Base-by-base conservation (phyloP, 2,888 invertebrate species). In the Epinotia bilunana region DNA sequence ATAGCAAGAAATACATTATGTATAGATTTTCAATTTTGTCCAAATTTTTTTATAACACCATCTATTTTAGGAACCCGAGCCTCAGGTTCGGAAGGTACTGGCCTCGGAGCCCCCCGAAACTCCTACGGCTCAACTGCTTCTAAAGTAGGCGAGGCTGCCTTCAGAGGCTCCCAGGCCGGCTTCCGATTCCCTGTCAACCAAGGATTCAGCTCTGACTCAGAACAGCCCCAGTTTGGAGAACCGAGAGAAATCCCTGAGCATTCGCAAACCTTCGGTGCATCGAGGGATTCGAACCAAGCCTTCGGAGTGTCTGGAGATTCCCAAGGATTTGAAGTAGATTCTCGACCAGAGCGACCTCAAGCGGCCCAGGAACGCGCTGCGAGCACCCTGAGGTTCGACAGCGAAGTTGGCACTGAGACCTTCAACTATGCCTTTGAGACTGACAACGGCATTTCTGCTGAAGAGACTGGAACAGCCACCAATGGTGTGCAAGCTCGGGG, bases 81-180 rank as follows among this genome's bases (percentile, higher is more conserved):
- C 0, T 86, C 88, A 23, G 81, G 86, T 18, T 82, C 84, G 12
- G 83, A 76, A 28, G 88, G 86, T 53, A 85, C 88, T 3, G 92
- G 91, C 12, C 84, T 94, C 7, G 93, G 94, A 67, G 89, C 80
- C 5, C 83, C 91, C 1, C 88, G 93, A 78, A 78, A 80, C 2
- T 80, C 88, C 0, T 94, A 94, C 63, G 93, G 94, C n/a, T 93
- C 93, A 6, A 83, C 82, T 1, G 81, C 89, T 73, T 93, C 93
- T 1, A 94, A 90, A 86, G 94, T 94, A 13, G 94, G 94, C 28
- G 89, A 88, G 16, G 93, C 92, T 5, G 94, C 93, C 0, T 94
- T 94, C 73, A 86, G 80, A 79, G 83, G 80, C 13, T 76, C 83
- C 4, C 61, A 78, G 9, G 80, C 82, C 72, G 86, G 83, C 11